phyloP scores from a whole-genome alignment of 2,113 vertebrate species.

The Mormyrus iriodes region DNA sequence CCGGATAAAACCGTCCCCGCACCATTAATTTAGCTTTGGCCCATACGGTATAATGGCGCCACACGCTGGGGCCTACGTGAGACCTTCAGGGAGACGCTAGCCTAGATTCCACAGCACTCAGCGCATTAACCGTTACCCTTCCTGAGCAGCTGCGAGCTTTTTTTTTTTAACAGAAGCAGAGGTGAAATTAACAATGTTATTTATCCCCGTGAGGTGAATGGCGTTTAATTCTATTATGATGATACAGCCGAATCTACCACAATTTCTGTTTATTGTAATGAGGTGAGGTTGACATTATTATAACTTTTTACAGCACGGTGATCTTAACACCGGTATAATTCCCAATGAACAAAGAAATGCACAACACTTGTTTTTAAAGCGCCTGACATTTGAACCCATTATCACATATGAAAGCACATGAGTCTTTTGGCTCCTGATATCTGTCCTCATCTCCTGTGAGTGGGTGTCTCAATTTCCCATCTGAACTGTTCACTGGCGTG shows the following conservation, averaged over 20 bases:
- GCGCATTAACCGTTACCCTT: not conserved
- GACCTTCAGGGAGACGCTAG: not conserved
- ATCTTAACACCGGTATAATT: not conserved
- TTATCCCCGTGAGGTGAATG: not conserved
- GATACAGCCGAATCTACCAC: not conserved
- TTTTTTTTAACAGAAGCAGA: not conserved
- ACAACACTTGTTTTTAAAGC: not conserved
- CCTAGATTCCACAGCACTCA: slow-evolving; percentile 1
- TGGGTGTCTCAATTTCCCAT: not conserved
- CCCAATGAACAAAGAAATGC: not conserved
- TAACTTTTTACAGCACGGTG: not conserved
- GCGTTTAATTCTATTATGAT: not conserved
- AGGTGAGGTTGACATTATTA: not conserved
- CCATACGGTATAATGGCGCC: not conserved
- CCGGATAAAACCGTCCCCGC: not conserved
- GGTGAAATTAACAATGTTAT: slow-evolving; percentile 3
- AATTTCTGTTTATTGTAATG: not conserved
- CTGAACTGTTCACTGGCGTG: not conserved
- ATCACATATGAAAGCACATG: not conserved
- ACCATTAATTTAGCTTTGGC: not conserved
- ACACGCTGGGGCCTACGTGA: not conserved
- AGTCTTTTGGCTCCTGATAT: slow-evolving; percentile 2
- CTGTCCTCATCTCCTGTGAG: not conserved
- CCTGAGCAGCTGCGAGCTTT: not conserved
- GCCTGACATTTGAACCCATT: slow-evolving; percentile 8